These are phyloP conservation scores for Steatornis caripensis DNA, from an alignment of 2,113 vertebrate genomes.

Conservation along the genomic window DNA sequence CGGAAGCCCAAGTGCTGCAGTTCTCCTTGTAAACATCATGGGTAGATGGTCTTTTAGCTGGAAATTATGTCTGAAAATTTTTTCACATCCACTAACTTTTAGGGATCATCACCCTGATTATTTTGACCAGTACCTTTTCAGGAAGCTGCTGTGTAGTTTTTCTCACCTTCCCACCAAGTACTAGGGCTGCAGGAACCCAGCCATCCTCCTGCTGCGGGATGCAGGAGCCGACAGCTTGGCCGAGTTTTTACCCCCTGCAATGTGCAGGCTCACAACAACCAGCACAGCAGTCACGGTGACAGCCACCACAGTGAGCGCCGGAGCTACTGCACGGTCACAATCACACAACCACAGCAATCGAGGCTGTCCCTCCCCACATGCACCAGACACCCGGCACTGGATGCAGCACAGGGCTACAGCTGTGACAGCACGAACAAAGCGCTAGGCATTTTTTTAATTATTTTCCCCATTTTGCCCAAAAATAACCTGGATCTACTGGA, in stretches of 20 bases:
- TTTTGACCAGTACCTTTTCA: neutral
- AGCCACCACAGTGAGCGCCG: neutral
- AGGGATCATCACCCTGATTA: neutral
- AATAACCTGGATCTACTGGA: neutral
- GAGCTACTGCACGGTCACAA: neutral
- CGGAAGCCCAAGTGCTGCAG: neutral
- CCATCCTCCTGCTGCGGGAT: neutral
- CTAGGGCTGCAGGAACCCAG: neutral
- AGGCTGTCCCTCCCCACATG: neutral
- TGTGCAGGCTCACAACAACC: neutral
- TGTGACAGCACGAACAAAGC: neutral
- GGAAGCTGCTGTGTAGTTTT: neutral
- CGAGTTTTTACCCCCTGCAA: fast-evolving
- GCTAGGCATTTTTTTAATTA: neutral
- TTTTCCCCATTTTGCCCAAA: neutral
- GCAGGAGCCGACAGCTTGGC: neutral
- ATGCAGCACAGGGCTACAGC: neutral
- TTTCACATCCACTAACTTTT: neutral
- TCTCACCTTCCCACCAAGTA: neutral
- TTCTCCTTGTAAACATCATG: neutral
- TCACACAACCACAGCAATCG: neutral
- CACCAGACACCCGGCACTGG: neutral
- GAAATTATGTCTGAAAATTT: neutral
- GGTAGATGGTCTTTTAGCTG: neutral
- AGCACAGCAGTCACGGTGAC: neutral